phyloP scores from a whole-genome alignment of 2,888 invertebrate species.

The Metallyticus violacea region DNA sequence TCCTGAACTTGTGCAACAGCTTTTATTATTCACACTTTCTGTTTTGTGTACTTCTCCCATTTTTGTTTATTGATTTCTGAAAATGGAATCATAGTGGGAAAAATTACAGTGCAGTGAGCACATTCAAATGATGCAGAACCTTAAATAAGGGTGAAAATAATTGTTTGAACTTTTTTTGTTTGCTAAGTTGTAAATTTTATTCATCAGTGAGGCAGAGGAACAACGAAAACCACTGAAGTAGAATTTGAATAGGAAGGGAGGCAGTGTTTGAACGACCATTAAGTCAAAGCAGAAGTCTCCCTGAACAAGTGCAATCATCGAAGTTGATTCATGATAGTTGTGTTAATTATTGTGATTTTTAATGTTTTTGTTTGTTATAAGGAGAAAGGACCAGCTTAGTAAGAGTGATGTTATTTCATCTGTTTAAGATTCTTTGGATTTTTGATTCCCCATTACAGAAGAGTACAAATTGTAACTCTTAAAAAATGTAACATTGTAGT shows the following conservation, averaged over 20 bases:
- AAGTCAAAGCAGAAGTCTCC: no score
- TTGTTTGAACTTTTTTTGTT: slow-evolving; percentile 15
- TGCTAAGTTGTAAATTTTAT: background rate
- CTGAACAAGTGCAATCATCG: slow-evolving; percentile 35
- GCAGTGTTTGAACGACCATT: background rate
- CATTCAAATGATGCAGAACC: background rate
- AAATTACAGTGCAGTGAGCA: background rate
- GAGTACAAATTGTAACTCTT: slow-evolving; percentile 15
- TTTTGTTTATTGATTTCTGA: background rate
- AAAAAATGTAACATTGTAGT: slow-evolving; percentile 19
- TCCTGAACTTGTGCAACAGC: background rate
- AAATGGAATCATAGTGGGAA: background rate
- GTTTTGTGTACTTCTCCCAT: background rate
- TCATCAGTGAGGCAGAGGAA: background rate
- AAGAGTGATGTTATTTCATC: slow-evolving; percentile 24
- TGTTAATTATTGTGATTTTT: slow-evolving; percentile 25
- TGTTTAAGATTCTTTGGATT: slow-evolving; percentile 9
- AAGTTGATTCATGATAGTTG: slow-evolving; percentile 28
- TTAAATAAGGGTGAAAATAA: background rate
- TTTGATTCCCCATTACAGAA: slow-evolving; percentile 10
- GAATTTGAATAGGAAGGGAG: slow-evolving; percentile 4
- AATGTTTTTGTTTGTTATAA: slow-evolving; percentile 22
- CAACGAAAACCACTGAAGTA: slow-evolving; percentile 10
- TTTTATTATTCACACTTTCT: background rate
- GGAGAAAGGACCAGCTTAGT: slow-evolving; percentile 3